Evolutionary conservation across 2,888 invertebrate genomes (phyloP), one percentile per base, ranked within the genome.

Genomic region (Caenorhabditis parvicauda): DNA sequence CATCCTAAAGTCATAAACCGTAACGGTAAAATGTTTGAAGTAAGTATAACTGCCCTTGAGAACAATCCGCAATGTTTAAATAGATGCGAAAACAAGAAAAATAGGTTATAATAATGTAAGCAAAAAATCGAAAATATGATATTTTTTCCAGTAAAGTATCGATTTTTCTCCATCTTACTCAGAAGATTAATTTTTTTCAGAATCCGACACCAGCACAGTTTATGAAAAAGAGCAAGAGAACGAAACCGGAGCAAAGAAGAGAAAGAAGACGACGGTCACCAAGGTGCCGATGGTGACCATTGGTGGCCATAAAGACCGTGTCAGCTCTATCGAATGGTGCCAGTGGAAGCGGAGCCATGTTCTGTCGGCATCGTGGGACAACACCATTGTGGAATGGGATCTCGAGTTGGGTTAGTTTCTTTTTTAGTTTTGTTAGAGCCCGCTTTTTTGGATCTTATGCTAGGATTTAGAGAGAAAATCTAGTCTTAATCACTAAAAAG

Each of bases 331-430:
- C 0, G 86, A 88, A 52, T 98, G 95, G 94, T 87, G 89, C 74
- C 88, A 89, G 71, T 86, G 86, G 54, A 86, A 87, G 67, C 24
- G 53, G 4, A 42, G 60, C 7, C 89, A 89, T 64, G 84, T 94
- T 2, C 86, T 90, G 7, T 91, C 93, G 0, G 87, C 89, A 50
- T 91, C 94, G 1, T 93, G 92, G 92, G 96, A 98, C 84, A 94
- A 96, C 81, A 90, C 93, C 0, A 85, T 98, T 17, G 89, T 90
- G 82, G 82, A 93, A 7, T 98, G 96, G 96, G 95, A 98, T 82
- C 86, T 90, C 42, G 79, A 81, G 49, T 49, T 78, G 39, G 76
- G 74, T 47, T 64, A 55, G 51, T 29, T 37, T 27, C 39, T 24
- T 21, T 25, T 49, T 17, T 4, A 19, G 27, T 29, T 28, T n/a